These are phyloP conservation scores for Alaudala cheleensis DNA, from an alignment of 2,113 vertebrate species.

Conservation along the genomic window DNA sequence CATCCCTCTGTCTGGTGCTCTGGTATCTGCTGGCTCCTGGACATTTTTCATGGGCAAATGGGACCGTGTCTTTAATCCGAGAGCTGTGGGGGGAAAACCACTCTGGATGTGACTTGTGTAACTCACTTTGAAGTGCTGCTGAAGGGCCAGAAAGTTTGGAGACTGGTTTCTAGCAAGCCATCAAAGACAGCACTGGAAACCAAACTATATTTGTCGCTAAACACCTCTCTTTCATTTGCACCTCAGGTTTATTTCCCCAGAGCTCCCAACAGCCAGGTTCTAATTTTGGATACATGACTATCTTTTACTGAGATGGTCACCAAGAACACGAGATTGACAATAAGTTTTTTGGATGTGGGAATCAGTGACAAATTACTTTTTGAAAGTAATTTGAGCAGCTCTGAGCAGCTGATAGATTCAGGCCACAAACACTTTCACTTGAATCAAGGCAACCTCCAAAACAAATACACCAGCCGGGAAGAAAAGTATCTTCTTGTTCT, in stretches of 20 bases:
- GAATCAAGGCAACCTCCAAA: conserved; percentile 24
- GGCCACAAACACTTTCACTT: not conserved
- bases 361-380: conserved; percentile 58
- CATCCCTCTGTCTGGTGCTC: not conserved
- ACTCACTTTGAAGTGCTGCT: not conserved
- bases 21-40: not conserved
- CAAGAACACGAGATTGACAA: conserved; percentile 6
- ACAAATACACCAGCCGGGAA: not conserved
- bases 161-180: not conserved
- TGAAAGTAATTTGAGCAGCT: conserved; percentile 53
- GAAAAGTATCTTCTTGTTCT: not conserved
- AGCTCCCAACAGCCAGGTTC: not conserved
- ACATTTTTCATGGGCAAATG: not conserved
- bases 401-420: conserved; percentile 28
- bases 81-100: not conserved
- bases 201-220: not conserved
- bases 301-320: not conserved
- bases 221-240: conserved; percentile 45
- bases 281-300: conserved; percentile 51
- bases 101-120: not conserved
- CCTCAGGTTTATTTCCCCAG: conserved; percentile 55
- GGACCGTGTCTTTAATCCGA: not conserved
- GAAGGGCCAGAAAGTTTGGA: not conserved
- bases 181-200: not conserved
- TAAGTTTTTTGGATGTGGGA: conserved; percentile 54